Evolutionary conservation across 2,113 vertebrate species (phyloP).

Genomic region (Pogona vitticeps): DNA sequence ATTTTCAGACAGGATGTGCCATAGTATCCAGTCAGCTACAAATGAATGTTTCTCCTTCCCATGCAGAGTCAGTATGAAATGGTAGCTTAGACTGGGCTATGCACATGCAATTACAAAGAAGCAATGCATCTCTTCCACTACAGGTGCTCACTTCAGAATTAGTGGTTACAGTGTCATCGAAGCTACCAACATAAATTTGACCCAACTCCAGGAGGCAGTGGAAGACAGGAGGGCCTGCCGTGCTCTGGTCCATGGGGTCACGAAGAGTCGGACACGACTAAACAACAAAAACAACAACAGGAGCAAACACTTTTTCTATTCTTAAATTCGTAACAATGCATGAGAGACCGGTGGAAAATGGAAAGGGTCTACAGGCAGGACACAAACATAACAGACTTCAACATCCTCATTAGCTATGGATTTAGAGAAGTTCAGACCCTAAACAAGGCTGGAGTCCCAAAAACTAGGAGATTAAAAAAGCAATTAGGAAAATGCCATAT

Average conservation of each 20-base stretch:
- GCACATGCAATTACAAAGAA: background rate
- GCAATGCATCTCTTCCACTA: background rate
- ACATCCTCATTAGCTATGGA: too few species aligned
- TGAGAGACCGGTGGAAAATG: background rate
- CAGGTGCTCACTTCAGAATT: background rate
- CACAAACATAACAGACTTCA: background rate
- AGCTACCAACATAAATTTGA: too few species aligned
- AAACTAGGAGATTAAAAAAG: background rate
- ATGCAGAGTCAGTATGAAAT: background rate
- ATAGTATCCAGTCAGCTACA: background rate
- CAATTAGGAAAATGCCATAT: background rate
- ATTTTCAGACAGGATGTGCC: too few species aligned
- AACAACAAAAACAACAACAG: too few species aligned
- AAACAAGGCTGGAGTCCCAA: too few species aligned
- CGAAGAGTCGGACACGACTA: too few species aligned
- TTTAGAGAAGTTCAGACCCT: too few species aligned
- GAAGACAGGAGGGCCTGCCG: too few species aligned
- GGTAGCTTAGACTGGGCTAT: background rate
- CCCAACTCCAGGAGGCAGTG: too few species aligned
- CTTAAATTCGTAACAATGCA: background rate
- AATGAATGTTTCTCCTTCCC: too few species aligned
- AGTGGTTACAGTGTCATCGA: too few species aligned
- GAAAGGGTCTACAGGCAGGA: background rate
- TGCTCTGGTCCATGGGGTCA: too few species aligned
- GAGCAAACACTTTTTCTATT: background rate